Evolutionary conservation across 1,140 invertebrate genomes (phyloP).

Genomic region (Nephotettix cincticeps): DNA sequence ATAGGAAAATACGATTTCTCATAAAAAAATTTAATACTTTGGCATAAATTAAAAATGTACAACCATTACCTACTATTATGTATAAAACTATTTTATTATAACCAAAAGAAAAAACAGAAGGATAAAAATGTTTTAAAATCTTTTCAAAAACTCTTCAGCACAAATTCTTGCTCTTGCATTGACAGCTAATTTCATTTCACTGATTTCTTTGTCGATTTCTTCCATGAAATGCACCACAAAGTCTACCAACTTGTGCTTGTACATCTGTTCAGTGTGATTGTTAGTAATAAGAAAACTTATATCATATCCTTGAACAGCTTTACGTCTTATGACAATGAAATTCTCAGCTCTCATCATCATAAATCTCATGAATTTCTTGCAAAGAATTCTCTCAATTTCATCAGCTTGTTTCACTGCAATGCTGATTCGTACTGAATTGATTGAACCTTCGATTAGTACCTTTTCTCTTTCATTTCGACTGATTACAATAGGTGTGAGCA

Average conservation of each 20-base stretch:
- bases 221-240: slow-evolving; percentile 99
- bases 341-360: slow-evolving; percentile 99
- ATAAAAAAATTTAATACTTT: too few species aligned
- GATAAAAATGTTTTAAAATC: background rate
- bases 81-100: too few species aligned
- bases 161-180: slow-evolving; percentile 98
- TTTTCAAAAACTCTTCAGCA: slow-evolving; percentile 97
- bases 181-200: slow-evolving; percentile 98
- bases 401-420: slow-evolving; percentile 94
- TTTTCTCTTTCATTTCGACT: slow-evolving; percentile 98
- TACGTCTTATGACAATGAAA: slow-evolving; percentile 75
- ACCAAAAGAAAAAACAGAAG: too few species aligned
- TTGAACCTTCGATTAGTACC: slow-evolving; percentile 86
- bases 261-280: slow-evolving; percentile 99
- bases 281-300: slow-evolving; percentile 99
- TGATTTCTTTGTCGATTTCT: slow-evolving; percentile 99
- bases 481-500: slow-evolving; percentile 94
- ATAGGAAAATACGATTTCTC: too few species aligned
- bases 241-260: slow-evolving; percentile 98
- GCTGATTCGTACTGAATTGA: slow-evolving; percentile 96
- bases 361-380: slow-evolving; percentile 97
- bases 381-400: slow-evolving; percentile 98
- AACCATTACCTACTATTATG: too few species aligned
- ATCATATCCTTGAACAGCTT: slow-evolving; percentile 76
- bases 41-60: too few species aligned